Evolutionary conservation across 2,888 invertebrate genomes (phyloP), one percentile per base, ranked within the genome.

Genomic region (Crepidodera aurea): DNA sequence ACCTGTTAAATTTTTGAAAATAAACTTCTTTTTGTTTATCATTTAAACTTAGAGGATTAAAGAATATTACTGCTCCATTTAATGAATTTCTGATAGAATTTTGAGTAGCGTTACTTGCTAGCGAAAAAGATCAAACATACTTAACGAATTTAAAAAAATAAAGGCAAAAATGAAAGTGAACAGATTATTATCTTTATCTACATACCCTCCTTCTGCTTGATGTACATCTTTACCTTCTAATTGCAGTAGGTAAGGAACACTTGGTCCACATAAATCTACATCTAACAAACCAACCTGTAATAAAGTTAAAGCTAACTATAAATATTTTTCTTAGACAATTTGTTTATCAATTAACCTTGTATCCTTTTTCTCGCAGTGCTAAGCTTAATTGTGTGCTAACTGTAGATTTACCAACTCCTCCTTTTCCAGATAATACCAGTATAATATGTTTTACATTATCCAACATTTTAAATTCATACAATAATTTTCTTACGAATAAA

Each of bases 331-430:
- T 34, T 34, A n/a, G n/a, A n/a, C n/a, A n/a, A n/a, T n/a, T n/a
- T n/a, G n/a, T 34, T 34, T 3, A 34, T 12, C 34, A 13, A 22
- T 76, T 78, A 78, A 94, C 96, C 86, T 94, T 92, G 79, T 86
- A 88, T 68, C 92, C 91, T 75, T 84, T 84, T 82, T 92, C 88
- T 79, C 89, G 89, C 8, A 99, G 83, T 15, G 93, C 90, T 71
- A 96, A 83, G 0, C 98, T 96, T 63, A 99, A 80, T 78, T 97
- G 96, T 1, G 94, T 92, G 78, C 96, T 94, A 8, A 99, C 90
- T 61, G 98, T 98, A 15, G 97, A 98, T 84, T 99, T 99, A 10
- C 99, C 99, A 19, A 99, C 99, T 37, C 99, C 99, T 18, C 99
- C 99, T 86, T 99, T 99, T 1, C 99, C 99, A 1, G 98, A 98